Percentiles rank a stretch among this genome's conserved stretches.
These are phyloP conservation scores for Mesorhabditis spiculigera DNA, from an alignment of 2,888 invertebrate species.

Conservation along the genomic window DNA sequence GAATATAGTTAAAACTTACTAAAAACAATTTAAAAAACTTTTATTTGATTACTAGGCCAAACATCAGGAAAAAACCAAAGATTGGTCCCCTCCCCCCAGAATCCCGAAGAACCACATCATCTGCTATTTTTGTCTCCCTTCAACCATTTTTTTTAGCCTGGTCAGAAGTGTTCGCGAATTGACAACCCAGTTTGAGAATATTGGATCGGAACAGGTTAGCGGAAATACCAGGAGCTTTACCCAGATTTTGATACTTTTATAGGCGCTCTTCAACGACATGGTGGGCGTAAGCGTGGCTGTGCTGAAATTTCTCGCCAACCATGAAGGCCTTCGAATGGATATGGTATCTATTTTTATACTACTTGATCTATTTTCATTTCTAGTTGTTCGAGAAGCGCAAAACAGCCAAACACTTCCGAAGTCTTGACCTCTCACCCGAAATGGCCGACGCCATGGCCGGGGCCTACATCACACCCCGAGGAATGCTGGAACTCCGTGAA, in stretches of 20 bases:
- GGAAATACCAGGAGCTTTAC: neutral
- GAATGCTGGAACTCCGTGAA: neutral
- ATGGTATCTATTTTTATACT: no score
- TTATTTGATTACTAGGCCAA: no score
- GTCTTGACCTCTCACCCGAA: neutral
- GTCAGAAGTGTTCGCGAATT: neutral
- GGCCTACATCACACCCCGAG: neutral
- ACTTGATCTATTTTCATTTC: no score
- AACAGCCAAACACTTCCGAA: neutral
- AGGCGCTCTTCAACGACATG: neutral
- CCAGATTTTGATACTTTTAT: neutral
- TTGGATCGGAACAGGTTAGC: neutral
- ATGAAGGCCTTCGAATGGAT: neutral
- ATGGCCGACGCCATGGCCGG: neutral
- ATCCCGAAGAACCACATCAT: slow-evolving; percentile 21
- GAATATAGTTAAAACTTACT: no score
- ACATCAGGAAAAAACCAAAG: no score
- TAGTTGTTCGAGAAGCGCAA: neutral
- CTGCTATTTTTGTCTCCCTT: no score
- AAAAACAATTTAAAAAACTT: no score
- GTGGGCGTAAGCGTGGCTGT: neutral
- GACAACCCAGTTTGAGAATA: slow-evolving; percentile 4
- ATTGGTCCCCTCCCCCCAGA: slow-evolving; percentile 13
- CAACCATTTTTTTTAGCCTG: neutral
- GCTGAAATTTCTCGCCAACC: neutral